Conservation (phyloP, 2,888 invertebrate genomes). For the Platynereis dumerilii region DNA sequence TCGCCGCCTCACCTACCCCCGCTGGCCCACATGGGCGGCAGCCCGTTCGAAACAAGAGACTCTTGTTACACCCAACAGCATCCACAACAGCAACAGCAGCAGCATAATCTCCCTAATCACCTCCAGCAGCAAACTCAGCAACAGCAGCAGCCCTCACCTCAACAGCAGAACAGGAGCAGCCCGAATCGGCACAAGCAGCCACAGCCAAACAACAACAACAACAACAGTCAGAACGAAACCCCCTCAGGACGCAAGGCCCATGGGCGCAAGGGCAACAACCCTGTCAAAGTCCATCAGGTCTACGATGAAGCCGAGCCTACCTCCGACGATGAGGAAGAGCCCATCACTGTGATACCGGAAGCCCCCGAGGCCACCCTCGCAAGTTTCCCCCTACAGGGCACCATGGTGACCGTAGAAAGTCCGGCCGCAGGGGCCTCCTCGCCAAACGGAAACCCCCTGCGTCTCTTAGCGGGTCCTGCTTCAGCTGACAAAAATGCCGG, state of each 20-base stretch:
- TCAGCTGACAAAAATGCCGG: constrained; percentile 6
- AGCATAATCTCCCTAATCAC: not conserved
- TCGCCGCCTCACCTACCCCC: not conserved
- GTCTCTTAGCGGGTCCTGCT: not conserved
- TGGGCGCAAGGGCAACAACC: constrained; percentile 38
- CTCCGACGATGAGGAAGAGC: constrained; percentile 17
- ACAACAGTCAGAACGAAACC: too few relatives aligned
- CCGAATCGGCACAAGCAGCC: not conserved
- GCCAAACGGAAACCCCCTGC: not conserved
- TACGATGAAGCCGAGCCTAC: constrained; percentile 20
- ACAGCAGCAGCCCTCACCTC: not conserved
- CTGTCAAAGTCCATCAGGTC: constrained; percentile 35
- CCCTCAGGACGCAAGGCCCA: constrained; percentile 23
- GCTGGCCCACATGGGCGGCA: not conserved
- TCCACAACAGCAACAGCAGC: constrained; percentile 2
- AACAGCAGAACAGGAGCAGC: constrained; percentile 9
- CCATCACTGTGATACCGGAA: constrained; percentile 34
- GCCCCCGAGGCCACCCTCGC: constrained; percentile 26
- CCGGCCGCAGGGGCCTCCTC: not conserved
- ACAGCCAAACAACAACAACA: constrained; percentile 3
- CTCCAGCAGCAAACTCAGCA: not conserved
- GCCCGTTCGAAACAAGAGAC: too few relatives aligned
- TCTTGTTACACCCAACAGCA: too few relatives aligned
- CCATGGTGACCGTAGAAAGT: not conserved
- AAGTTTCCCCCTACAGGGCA: not conserved